phyloP scores from a whole-genome alignment of 2,888 invertebrate species.

The Drosophila rubida region DNA sequence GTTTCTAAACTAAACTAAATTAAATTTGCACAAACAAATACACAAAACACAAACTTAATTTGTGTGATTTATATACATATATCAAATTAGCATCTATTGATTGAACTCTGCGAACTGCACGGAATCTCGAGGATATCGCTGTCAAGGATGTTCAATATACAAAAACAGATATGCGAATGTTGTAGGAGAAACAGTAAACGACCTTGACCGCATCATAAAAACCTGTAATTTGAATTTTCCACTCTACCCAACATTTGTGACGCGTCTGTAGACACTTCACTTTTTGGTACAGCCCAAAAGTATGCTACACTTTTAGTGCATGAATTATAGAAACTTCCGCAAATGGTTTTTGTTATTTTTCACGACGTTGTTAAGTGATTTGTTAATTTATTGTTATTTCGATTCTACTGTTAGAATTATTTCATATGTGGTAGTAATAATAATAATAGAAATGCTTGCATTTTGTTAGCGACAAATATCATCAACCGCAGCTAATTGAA shows the following conservation, averaged over 20 bases:
- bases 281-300: background rate
- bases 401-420: too few species aligned
- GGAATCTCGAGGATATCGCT: conserved; percentile 12
- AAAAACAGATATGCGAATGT: conserved; percentile 30
- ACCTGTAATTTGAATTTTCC: conserved; percentile 25
- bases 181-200: conserved; percentile 26
- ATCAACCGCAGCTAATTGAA: conserved; percentile 16
- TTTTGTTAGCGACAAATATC: background rate
- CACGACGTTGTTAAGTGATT: too few species aligned
- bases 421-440: too few species aligned
- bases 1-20: conserved; percentile 19
- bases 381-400: too few species aligned
- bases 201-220: conserved; percentile 44
- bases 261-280: conserved; percentile 17
- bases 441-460: background rate
- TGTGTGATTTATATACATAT: too few species aligned
- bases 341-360: background rate
- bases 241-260: background rate
- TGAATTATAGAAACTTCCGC: background rate
- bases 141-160: conserved; percentile 8
- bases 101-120: conserved; percentile 1
- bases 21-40: conserved; percentile 2
- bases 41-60: conserved; percentile 24
- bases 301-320: conserved; percentile 28
- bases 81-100: background rate